A percentile compares a stretch with the other conserved stretches of the same genome.
These are phyloP conservation scores for Digitonthophagus gazella DNA, from an alignment of 2,888 invertebrate genomes.

Conservation along the genomic window DNA sequence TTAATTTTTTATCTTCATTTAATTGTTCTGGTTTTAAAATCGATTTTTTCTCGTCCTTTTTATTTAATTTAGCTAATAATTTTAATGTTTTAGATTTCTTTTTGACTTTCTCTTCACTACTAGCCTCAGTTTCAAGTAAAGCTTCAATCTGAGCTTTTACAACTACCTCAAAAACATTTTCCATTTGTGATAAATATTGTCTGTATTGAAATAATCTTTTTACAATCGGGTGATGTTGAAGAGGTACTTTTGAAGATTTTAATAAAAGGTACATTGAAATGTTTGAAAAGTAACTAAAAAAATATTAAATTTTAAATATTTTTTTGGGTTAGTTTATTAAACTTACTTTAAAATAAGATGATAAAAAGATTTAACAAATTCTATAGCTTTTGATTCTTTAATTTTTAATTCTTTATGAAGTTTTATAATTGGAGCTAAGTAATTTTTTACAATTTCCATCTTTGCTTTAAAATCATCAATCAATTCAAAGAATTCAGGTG, in stretches of 20 bases:
- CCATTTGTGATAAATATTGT: slow-evolving; percentile 71
- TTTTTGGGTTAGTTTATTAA: slow-evolving; percentile 17
- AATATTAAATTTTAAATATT: slow-evolving; percentile 21
- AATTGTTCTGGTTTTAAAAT: slow-evolving; percentile 21
- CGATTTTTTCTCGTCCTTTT: slow-evolving; percentile 22
- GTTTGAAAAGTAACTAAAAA: slow-evolving; percentile 80
- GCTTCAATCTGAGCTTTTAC: slow-evolving; percentile 67
- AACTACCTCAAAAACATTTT: slow-evolving; percentile 66
- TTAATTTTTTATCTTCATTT: slow-evolving; percentile 22
- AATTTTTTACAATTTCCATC: slow-evolving; percentile 63
- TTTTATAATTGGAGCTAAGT: slow-evolving; percentile 66
- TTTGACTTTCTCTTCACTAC: slow-evolving; percentile 4
- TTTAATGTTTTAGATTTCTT: slow-evolving; percentile 49
- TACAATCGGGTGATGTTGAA: slow-evolving; percentile 86
- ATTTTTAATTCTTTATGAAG: slow-evolving; percentile 62
- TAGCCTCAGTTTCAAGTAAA: slow-evolving; percentile 51
- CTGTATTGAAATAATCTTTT: slow-evolving; percentile 80
- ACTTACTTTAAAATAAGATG: slow-evolving; percentile 53
- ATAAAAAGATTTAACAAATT: slow-evolving; percentile 63
- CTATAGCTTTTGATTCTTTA: slow-evolving; percentile 64
- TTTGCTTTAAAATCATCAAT: slow-evolving; percentile 75
- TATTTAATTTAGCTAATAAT: slow-evolving; percentile 43
- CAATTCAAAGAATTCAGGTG: slow-evolving; percentile 80
- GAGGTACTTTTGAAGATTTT: slow-evolving; percentile 69
- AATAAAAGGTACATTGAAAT: slow-evolving; percentile 82